A percentile compares a stretch with the other conserved stretches of the same genome.
These are phyloP conservation scores for Phengaris arion DNA, from an alignment of 2,888 invertebrate genomes.

Conservation along the genomic window DNA sequence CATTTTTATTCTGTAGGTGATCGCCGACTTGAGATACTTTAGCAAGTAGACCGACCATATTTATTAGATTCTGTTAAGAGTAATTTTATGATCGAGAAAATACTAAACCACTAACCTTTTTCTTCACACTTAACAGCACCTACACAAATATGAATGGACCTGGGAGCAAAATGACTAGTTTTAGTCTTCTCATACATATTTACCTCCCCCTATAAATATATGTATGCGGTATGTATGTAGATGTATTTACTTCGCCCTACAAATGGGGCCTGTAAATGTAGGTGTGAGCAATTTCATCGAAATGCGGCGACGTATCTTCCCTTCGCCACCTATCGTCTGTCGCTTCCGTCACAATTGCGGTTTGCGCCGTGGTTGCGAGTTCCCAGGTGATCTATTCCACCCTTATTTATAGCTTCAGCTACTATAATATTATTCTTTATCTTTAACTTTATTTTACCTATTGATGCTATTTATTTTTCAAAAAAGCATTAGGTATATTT, in stretches of 20 bases:
- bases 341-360: slow-evolving; percentile 2
- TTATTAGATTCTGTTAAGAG: too few relatives aligned
- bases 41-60: too few relatives aligned
- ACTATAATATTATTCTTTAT: too few relatives aligned
- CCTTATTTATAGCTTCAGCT: too few relatives aligned
- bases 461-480: background rate
- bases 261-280: background rate
- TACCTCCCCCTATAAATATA: too few relatives aligned
- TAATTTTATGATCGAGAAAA: too few relatives aligned
- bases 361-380: background rate
- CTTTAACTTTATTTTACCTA: background rate
- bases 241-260: background rate
- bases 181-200: background rate
- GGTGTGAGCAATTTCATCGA: background rate
- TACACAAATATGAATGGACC: too few relatives aligned
- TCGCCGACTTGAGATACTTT: too few relatives aligned
- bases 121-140: too few relatives aligned
- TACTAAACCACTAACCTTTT: too few relatives aligned
- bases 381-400: background rate
- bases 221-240: background rate
- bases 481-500: too few relatives aligned
- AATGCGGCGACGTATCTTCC: background rate
- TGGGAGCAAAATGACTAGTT: background rate
- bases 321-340: background rate
- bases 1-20: too few relatives aligned